Conservation (phyloP, 2,888 invertebrate species). For the Agonopterix heracliana region DNA sequence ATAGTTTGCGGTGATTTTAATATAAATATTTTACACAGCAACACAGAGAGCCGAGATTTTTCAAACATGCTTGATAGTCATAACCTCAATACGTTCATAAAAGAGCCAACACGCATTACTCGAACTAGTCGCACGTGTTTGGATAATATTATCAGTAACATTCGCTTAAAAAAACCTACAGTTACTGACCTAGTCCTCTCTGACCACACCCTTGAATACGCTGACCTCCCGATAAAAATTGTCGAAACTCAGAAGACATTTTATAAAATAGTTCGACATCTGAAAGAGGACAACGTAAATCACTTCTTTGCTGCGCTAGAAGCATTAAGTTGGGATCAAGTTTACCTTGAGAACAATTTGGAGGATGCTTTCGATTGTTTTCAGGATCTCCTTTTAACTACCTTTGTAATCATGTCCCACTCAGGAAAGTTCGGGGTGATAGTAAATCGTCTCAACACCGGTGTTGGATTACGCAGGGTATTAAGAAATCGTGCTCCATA, state of each 20-base stretch:
- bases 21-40: neutral
- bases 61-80: neutral
- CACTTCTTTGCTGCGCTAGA: neutral
- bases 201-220: neutral
- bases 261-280: neutral
- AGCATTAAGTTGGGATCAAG: neutral
- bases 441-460: neutral
- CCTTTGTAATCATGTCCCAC: neutral
- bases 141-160: neutral
- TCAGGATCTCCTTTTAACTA: neutral
- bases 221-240: neutral
- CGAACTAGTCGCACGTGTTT: neutral
- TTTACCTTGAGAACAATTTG: neutral
- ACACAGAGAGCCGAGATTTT: neutral
- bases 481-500: neutral
- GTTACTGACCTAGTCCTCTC: neutral
- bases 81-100: neutral
- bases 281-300: neutral
- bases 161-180: neutral
- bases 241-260: neutral
- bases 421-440: neutral
- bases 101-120: neutral
- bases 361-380: neutral
- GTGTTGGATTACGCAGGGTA: neutral
- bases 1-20: too few relatives aligned